phyloP scores from a whole-genome alignment of 2,113 vertebrate genomes.

The Cephalopholis sonnerati region DNA sequence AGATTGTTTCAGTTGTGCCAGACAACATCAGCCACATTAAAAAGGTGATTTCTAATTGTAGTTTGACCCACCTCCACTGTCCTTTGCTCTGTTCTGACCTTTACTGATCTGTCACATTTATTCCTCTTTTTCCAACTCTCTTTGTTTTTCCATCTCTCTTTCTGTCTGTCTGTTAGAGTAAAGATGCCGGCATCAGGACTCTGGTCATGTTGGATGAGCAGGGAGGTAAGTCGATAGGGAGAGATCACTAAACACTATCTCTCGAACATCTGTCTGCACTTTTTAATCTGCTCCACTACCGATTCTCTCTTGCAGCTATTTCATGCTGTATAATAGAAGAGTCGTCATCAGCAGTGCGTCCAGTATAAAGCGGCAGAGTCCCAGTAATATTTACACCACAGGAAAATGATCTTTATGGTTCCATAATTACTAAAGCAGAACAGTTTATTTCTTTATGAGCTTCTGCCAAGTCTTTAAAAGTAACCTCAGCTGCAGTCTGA shows the following conservation, averaged over 20 bases:
- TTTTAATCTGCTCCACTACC: conserved; percentile 31
- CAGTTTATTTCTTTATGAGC: not conserved
- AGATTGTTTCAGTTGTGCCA: not conserved
- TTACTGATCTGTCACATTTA: conserved; percentile 60
- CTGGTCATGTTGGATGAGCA: conserved; percentile 99
- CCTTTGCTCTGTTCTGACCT: conserved; percentile 43
- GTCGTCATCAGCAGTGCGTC: conserved; percentile 24
- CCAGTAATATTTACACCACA: conserved; percentile 1
- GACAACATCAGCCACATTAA: conserved; percentile 5
- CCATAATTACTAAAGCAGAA: not conserved
- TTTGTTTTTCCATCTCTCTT: conserved; percentile 1
- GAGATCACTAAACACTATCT: conserved; percentile 19
- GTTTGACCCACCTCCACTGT: conserved; percentile 39
- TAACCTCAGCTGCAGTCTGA: conserved; percentile 4
- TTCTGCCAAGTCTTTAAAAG: not conserved
- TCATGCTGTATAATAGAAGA: not conserved
- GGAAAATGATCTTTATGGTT: conserved; percentile 9
- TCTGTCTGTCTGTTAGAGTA: conserved; percentile 89
- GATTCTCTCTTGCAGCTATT: conserved; percentile 23
- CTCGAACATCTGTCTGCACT: conserved; percentile 11
- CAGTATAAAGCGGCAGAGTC: conserved; percentile 29
- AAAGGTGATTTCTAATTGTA: conserved; percentile 48
- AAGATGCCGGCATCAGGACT: conserved; percentile 99
- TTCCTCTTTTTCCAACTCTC: conserved; percentile 32
- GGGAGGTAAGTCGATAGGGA: conserved; percentile 93